A percentile compares a stretch with the other conserved stretches of the same genome.
Conservation (phyloP, 2,113 vertebrate species). For the Salvelinus sp. region DNA sequence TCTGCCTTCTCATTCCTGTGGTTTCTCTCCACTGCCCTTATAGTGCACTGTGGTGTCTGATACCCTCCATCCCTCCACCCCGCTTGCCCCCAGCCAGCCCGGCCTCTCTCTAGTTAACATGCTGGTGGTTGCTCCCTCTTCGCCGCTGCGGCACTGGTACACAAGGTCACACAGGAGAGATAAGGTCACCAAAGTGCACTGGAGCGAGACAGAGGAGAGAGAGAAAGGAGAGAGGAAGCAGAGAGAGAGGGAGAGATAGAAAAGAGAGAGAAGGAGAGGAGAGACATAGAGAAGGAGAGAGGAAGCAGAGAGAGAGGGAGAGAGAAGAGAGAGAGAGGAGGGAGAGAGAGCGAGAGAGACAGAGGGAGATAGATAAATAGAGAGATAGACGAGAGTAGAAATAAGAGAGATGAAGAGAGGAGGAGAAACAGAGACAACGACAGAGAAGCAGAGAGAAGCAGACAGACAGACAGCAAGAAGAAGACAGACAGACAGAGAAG, state of each 20-base stretch:
- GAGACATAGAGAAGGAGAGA: background rate
- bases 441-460: too few relatives aligned
- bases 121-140: constrained; percentile 47
- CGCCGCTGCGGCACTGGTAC: constrained; percentile 21
- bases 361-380: too few relatives aligned
- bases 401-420: too few relatives aligned
- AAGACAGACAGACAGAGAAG: too few relatives aligned
- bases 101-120: constrained; percentile 65
- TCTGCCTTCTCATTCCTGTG: constrained; percentile 32
- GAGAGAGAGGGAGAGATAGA: constrained; percentile 6
- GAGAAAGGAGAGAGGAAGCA: constrained; percentile 1
- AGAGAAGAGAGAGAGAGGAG: too few relatives aligned
- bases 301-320: too few relatives aligned
- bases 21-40: constrained; percentile 34
- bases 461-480: too few relatives aligned
- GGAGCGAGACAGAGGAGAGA: constrained; percentile 27
- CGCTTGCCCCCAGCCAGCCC: background rate
- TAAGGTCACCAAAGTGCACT: constrained; percentile 58
- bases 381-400: too few relatives aligned
- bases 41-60: background rate
- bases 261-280: background rate
- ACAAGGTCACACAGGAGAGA: constrained; percentile 74
- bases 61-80: background rate
- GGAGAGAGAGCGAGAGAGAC: too few relatives aligned
- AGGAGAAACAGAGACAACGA: too few relatives aligned